phyloP scores from a whole-genome alignment of 2,888 invertebrate species.

The Epinotia brunnichana region DNA sequence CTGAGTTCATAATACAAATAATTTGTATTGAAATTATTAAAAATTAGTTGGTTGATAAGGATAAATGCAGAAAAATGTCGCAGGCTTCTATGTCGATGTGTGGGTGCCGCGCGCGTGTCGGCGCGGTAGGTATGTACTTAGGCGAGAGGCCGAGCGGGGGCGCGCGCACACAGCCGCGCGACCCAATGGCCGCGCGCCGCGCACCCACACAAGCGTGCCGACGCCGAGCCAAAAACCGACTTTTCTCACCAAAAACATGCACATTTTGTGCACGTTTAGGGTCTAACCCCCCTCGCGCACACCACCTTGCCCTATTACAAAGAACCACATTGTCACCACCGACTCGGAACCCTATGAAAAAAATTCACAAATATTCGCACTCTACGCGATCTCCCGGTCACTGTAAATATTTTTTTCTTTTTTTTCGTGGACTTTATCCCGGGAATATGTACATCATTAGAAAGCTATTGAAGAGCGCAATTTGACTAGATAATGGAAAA shows the following conservation, averaged over 20 bases:
- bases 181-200: slow-evolving; percentile 72
- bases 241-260: slow-evolving; percentile 67
- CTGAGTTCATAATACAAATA: neutral
- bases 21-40: slow-evolving; percentile 6
- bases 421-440: slow-evolving; percentile 50
- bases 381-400: slow-evolving; percentile 49
- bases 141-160: slow-evolving; percentile 73
- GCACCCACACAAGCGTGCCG: slow-evolving; percentile 61
- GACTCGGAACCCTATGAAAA: slow-evolving; percentile 57
- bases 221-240: slow-evolving; percentile 61
- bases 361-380: slow-evolving; percentile 67
- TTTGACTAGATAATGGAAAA: slow-evolving; percentile 49
- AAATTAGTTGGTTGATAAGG: slow-evolving; percentile 21
- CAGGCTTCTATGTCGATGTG: slow-evolving; percentile 50
- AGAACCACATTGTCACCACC: slow-evolving; percentile 40
- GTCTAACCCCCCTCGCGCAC: slow-evolving; percentile 68
- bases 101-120: slow-evolving; percentile 49
- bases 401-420: slow-evolving; percentile 57
- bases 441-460: slow-evolving; percentile 46
- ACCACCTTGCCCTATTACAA: slow-evolving; percentile 49
- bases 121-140: slow-evolving; percentile 58
- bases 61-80: slow-evolving; percentile 33
- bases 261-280: slow-evolving; percentile 75
- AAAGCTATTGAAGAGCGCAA: slow-evolving; percentile 55
- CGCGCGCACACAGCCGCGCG: slow-evolving; percentile 63